A percentile compares a stretch with the other conserved stretches of the same genome.
Evolutionary conservation across 2,113 vertebrate genomes (phyloP).

Genomic region (Neolamprologus caudopunctatus): DNA sequence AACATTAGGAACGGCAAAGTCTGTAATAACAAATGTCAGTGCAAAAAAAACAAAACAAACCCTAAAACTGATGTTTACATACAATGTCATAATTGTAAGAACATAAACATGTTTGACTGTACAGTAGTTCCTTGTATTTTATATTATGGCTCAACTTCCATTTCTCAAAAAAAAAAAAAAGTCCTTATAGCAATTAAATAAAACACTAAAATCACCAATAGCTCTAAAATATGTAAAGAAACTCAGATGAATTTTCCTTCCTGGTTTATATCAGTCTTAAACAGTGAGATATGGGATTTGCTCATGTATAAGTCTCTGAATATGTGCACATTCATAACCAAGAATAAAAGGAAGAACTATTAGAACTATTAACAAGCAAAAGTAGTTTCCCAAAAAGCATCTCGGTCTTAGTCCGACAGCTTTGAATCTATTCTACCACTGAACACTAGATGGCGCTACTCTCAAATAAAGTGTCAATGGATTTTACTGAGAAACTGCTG

Average conservation of each 20-base stretch:
- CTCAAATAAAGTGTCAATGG: not conserved
- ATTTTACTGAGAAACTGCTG: not conserved
- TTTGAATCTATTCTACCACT: not conserved
- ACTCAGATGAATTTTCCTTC: not conserved
- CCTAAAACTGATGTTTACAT: not conserved
- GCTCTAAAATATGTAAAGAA: not conserved
- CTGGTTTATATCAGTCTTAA: not conserved
- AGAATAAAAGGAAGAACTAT: not conserved
- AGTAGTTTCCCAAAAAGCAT: not conserved
- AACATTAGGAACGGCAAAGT: not conserved
- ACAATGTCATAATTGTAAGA: conserved; percentile 1
- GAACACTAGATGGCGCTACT: conserved; percentile 39
- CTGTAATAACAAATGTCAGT: conserved; percentile 1
- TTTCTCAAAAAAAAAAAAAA: not conserved
- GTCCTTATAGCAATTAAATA: not conserved
- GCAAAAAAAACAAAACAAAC: not conserved
- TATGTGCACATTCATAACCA: not conserved
- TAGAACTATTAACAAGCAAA: not conserved
- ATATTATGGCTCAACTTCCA: conserved; percentile 45
- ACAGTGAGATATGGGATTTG: not conserved
- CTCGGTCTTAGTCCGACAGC: rapidly evolving
- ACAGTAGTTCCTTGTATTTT: conserved; percentile 1
- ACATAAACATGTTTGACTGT: conserved; percentile 7
- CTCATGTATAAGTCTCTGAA: not conserved
- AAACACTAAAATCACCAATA: not conserved